Conservation (phyloP, 35 echinoderm and acorn worm genomes). For the Eucidaris tribuloides region DNA sequence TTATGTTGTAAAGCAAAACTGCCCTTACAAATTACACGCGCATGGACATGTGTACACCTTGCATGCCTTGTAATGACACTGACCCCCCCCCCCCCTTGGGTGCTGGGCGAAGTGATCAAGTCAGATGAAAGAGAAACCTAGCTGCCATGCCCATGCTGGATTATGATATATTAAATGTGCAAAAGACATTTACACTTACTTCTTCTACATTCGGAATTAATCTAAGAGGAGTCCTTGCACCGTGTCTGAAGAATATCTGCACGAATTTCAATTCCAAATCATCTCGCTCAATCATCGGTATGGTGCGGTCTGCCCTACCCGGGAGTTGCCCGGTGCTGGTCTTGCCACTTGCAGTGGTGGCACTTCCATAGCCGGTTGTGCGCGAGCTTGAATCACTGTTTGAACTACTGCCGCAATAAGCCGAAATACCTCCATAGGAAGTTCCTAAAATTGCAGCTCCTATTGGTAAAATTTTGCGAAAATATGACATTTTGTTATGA, state of each 20-base stretch:
- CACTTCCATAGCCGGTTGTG: no score
- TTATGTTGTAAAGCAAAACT: no score
- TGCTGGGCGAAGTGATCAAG: no score
- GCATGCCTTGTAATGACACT: no score
- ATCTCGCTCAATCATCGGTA: not conserved
- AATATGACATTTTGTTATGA: constrained; percentile 15
- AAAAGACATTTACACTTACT: not conserved
- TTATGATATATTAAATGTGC: not conserved
- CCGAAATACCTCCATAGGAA: not conserved
- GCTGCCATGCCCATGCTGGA: no score
- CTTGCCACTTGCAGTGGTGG: not conserved
- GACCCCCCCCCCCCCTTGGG: no score
- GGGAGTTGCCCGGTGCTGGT: not conserved
- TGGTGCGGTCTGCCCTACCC: not conserved
- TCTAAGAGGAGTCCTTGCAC: not conserved
- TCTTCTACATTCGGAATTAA: constrained; percentile 5
- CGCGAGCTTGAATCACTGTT: not conserved
- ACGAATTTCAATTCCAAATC: constrained; percentile 16
- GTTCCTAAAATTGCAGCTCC: constrained; percentile 3
- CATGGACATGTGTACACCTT: no score
- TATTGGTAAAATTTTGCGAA: not conserved
- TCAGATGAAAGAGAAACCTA: no score
- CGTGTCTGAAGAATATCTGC: constrained; percentile 21
- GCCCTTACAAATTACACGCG: no score
- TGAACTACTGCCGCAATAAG: not conserved